phyloP scores from a whole-genome alignment of 2,113 vertebrate species.

The Eretmodus cyanostictus region DNA sequence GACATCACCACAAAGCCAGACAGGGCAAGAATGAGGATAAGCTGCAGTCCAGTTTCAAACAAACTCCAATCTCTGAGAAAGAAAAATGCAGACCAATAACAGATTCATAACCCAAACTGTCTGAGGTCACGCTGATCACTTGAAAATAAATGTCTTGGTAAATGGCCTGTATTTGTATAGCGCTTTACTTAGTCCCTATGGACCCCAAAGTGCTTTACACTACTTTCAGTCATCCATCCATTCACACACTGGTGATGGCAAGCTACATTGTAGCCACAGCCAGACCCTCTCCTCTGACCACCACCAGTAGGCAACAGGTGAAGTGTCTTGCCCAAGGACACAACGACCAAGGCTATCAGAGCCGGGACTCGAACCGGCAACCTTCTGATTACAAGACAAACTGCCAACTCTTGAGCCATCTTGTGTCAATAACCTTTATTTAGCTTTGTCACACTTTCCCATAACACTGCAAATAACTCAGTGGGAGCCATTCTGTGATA shows the following conservation, averaged over 20 bases:
- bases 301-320: not conserved
- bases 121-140: not conserved
- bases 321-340: not conserved
- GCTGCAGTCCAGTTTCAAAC: not conserved
- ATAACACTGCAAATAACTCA: not conserved
- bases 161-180: not conserved
- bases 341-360: rapidly evolving
- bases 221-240: not conserved
- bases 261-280: not conserved
- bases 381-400: not conserved
- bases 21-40: not conserved
- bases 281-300: not conserved
- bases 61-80: not conserved
- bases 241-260: not conserved
- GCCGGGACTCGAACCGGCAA: rapidly evolving
- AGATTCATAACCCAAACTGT: not conserved
- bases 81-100: not conserved
- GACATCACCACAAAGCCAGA: not conserved
- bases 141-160: not conserved
- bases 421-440: not conserved
- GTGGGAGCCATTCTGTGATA: not conserved
- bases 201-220: not conserved
- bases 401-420: not conserved
- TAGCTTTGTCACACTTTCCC: not conserved
- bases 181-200: not conserved